phyloP scores from a whole-genome alignment of 2,888 invertebrate genomes.

The Sphecodes monilicornis region DNA sequence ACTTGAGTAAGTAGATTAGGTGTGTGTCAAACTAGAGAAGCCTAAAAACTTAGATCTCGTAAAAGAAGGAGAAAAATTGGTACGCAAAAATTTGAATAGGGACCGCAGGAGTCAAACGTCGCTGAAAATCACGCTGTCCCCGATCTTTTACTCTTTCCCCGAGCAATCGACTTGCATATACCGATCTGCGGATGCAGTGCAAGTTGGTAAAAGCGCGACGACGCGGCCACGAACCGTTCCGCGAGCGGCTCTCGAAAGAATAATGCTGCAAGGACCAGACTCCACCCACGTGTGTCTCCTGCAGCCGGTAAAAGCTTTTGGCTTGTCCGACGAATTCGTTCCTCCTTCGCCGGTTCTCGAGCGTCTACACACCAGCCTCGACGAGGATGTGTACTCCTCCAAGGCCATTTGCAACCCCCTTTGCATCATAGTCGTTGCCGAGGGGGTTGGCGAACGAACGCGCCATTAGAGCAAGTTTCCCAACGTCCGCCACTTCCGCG shows the following conservation, averaged over 20 bases:
- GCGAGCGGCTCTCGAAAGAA: constrained; percentile 67
- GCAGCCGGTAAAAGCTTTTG: constrained; percentile 69
- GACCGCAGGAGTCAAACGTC: neutral
- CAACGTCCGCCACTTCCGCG: constrained; percentile 28
- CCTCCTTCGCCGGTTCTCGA: constrained; percentile 49
- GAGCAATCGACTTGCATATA: constrained; percentile 53
- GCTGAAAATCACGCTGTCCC: neutral
- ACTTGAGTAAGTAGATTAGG: too few species aligned
- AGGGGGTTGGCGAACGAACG: constrained; percentile 30
- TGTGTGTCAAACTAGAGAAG: too few species aligned
- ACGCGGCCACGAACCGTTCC: constrained; percentile 39
- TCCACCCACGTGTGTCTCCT: constrained; percentile 41
- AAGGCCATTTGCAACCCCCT: constrained; percentile 61
- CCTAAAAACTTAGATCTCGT: too few species aligned
- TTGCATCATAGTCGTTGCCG: constrained; percentile 40
- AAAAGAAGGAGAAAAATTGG: constrained; percentile 36
- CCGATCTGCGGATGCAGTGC: constrained; percentile 52
- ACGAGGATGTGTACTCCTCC: constrained; percentile 54
- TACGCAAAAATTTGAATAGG: too few species aligned
- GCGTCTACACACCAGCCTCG: neutral
- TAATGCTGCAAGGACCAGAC: constrained; percentile 58
- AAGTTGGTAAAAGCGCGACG: constrained; percentile 61
- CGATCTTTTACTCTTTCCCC: neutral
- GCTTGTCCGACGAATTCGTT: constrained; percentile 45
- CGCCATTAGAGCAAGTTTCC: constrained; percentile 60